Percentiles rank a stretch among this genome's conserved stretches.
phyloP scores from a whole-genome alignment of 1,140 invertebrate genomes.

The Drosophila bipectinata region DNA sequence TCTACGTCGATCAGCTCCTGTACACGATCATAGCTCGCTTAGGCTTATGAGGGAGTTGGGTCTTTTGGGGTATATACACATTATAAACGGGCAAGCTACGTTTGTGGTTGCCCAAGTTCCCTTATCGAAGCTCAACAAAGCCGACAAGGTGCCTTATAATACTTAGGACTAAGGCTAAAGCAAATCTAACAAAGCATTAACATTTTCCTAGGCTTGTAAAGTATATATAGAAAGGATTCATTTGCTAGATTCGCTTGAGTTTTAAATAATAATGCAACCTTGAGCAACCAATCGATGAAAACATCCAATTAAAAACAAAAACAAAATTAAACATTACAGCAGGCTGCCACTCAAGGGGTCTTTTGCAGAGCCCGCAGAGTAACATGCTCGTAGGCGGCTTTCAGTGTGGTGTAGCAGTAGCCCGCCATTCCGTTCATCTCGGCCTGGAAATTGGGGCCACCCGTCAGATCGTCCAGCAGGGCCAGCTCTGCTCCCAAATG shows the following conservation, averaged over 20 bases:
- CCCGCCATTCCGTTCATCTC: constrained; percentile 83
- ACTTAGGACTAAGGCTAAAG: not conserved
- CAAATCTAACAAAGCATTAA: not conserved
- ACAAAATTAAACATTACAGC: constrained; percentile 10
- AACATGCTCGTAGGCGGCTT: constrained; percentile 72
- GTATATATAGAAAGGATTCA: not conserved
- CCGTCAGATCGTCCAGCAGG: constrained; percentile 78
- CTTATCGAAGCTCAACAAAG: constrained; percentile 5
- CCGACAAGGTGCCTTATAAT: not conserved
- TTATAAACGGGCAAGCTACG: constrained; percentile 28
- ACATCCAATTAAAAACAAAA: constrained; percentile 24
- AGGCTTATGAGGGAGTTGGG: constrained; percentile 30
- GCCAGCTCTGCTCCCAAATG: constrained; percentile 82
- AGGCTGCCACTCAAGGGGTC: constrained; percentile 24
- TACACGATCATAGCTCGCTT: constrained; percentile 13
- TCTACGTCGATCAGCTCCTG: constrained; percentile 7
- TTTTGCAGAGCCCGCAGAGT: constrained; percentile 55
- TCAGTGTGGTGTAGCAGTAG: constrained; percentile 82
- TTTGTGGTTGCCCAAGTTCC: constrained; percentile 19
- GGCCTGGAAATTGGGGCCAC: constrained; percentile 76
- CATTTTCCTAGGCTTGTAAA: not conserved
- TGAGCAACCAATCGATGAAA: constrained; percentile 10
- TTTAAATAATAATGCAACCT: not conserved
- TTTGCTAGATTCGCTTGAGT: not conserved
- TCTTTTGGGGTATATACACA: constrained; percentile 25